phyloP scores from a whole-genome alignment of 2,797 vertebrate species.

The Anomalospiza imberbis region DNA sequence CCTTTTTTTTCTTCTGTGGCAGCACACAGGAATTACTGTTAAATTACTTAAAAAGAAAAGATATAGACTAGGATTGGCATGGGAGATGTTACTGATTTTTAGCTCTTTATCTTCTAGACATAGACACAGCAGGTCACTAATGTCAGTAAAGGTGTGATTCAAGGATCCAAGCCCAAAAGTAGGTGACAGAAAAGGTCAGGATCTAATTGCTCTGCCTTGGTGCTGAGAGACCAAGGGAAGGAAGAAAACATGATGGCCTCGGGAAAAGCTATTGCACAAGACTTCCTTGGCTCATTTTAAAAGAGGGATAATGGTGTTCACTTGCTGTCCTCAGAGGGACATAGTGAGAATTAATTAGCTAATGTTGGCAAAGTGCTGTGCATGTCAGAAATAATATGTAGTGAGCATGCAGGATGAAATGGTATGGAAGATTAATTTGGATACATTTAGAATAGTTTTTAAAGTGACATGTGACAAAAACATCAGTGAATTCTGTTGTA shows the following conservation, averaged over 20 bases:
- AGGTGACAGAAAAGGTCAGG: not conserved
- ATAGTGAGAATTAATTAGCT: not conserved
- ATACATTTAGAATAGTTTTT: not conserved
- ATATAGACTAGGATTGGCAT: not conserved
- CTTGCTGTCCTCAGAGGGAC: not conserved
- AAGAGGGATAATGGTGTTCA: conserved; percentile 5
- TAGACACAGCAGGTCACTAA: not conserved
- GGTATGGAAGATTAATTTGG: not conserved
- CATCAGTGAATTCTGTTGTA: not conserved
- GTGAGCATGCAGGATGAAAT: not conserved
- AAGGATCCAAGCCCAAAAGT: not conserved
- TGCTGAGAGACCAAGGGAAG: not conserved
- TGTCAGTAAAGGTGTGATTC: not conserved
- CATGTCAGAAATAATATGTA: not conserved
- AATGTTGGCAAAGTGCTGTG: not conserved
- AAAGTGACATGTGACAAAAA: not conserved
- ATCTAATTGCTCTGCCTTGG: conserved; percentile 15
- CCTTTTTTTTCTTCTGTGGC: not conserved
- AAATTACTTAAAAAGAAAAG: not conserved
- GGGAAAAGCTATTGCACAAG: not conserved
- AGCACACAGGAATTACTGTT: not conserved
- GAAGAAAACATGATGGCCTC: not conserved
- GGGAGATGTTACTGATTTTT: not conserved
- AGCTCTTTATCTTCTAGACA: not conserved
- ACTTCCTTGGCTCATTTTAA: not conserved